These are phyloP conservation scores for Sebastolobus alascanus DNA, from an alignment of 2,797 vertebrate species.

Conservation along the genomic window DNA sequence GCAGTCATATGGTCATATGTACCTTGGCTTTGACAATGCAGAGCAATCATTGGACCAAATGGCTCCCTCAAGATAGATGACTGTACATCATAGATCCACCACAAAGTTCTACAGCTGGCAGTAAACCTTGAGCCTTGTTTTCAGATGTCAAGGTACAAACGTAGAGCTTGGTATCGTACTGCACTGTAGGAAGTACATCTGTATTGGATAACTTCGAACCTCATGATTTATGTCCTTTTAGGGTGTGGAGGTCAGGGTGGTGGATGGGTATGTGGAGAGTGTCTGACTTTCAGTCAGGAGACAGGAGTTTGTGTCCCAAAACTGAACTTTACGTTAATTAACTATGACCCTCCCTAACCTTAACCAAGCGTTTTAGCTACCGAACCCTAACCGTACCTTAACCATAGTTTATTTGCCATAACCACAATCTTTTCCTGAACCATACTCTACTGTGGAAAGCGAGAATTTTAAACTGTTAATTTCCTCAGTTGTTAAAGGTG, in stretches of 20 bases:
- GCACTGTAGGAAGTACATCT: conserved; percentile 2
- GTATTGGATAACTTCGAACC: background rate
- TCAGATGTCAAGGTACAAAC: background rate
- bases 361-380: accelerated
- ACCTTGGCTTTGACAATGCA: conserved; percentile 4
- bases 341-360: too few species aligned
- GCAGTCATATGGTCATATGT: background rate
- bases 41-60: conserved; percentile 8
- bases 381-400: background rate
- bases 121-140: conserved; percentile 12
- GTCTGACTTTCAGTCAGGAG: background rate
- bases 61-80: conserved; percentile 16
- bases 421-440: background rate
- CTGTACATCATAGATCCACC: background rate
- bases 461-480: background rate
- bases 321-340: too few species aligned
- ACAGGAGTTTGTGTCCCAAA: too few species aligned
- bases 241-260: background rate
- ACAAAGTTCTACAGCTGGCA: background rate
- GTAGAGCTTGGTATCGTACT: background rate
- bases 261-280: background rate
- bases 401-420: background rate
- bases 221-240: background rate
- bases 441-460: background rate
- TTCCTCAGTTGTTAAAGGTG: too few species aligned